Base-by-base conservation (phyloP, 2,888 invertebrate genomes). In the Drosophila barbarae region DNA sequence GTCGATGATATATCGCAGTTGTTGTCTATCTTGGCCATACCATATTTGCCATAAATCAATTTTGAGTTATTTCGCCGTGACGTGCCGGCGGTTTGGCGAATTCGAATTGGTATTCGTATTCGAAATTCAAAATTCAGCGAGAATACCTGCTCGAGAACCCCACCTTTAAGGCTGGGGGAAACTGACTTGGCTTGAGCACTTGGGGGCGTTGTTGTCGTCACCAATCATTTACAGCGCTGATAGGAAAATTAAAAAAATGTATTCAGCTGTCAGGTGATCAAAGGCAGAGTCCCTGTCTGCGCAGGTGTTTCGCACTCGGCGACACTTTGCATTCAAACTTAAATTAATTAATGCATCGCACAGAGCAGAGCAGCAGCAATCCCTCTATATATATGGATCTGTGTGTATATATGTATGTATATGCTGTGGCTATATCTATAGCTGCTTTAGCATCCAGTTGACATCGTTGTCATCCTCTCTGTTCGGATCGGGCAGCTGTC, bases 281-380 rank as follows among this genome's bases (percentile, higher is more conserved):
- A 81, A 85, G 81, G 75, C 72, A 75, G 54, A 65, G 53, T 78
- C 64, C 71, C 84, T 84, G 81, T 84, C 81, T 74, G 65, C 85
- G 85, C 81, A 81, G 81, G 85, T 81, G 81, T 81, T 81, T 81
- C 76, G 84, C 84, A 84, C 81, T 83, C 81, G 81, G 84, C 77
- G 77, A 85, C 85, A 75, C 84, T 85, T 79, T 72, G 72, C 72
- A 72, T 79, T 82, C 65, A 82, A 79, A 79, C 75, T 83, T 72
- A 80, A 83, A 81, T 85, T 81, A 81, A 85, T 81, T 81, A 85
- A 81, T 81, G 84, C 81, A 80, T 71, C 72, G 74, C 60, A 79
- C 76, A 42, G 42, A 42, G 46, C 46, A 35, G 49, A 59, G 64
- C 54, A 41, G 18, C 44, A 26, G 42, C 41, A 47, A 61, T 36